Evolutionary conservation across 2,888 invertebrate genomes (phyloP), one percentile per base, ranked within the genome.

Genomic region (Petrolisthes manimaculis): DNA sequence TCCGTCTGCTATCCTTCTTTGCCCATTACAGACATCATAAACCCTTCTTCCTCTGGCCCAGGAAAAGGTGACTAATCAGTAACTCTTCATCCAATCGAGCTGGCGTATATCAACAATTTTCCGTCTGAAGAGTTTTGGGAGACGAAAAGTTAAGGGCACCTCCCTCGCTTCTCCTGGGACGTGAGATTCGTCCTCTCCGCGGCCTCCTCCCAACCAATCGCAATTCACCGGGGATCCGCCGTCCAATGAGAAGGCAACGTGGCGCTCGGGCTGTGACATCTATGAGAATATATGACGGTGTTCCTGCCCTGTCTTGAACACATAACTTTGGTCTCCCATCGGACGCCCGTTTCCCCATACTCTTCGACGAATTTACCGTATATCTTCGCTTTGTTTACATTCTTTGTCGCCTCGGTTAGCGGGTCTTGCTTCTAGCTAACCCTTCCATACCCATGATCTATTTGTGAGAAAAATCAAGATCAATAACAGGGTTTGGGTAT

Each of bases 241-340:
- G 53, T 56, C 87, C 87, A 87, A 83, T 87, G 71, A 83, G 83
- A 87, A 87, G 87, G 71, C 78, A 51, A 71, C 12, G 37, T 71
- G 21, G 56, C n/a, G 78, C 71, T 83, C 83, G 55, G 78, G 79
- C 79, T 87, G 87, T 87, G 87, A 87, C 87, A 87, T 79, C 87
- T 87, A 87, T 83, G 87, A 87, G 87, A 71, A 87, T 83, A 87
- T 87, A 87, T 83, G 87, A 87, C 53, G 83, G 74, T 87, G 87
- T 87, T 87, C 86, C 83, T 56, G 75, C 83, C 12, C 79, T 71
- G 79, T 71, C 79, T 74, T 55, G 78, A 53, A 54, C 83, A 69
- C 87, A 87, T 83, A 87, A 74, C 51, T 83, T 24, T 55, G 51
- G 21, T 9, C 51, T 12, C 21, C 83, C 24, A 6, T 18, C 55